These are phyloP conservation scores for Danio rerio DNA, from an alignment of 2,113 vertebrate species.

Conservation along the genomic window DNA sequence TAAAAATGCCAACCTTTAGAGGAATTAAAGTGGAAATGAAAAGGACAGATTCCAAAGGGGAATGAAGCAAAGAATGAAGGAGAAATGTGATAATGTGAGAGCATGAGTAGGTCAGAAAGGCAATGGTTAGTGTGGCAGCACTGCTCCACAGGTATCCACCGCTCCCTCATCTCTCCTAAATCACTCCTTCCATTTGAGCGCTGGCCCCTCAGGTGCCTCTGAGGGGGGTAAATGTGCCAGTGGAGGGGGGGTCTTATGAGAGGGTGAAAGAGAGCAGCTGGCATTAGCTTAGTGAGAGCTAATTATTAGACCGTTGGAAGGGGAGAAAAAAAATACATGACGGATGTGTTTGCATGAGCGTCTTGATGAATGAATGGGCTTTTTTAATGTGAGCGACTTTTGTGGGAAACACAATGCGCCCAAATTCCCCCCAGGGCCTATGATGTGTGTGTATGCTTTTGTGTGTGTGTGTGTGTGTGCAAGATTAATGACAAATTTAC, in stretches of 20 bases:
- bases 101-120: background rate
- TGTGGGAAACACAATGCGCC: conserved; percentile 40
- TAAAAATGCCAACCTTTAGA: background rate
- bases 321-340: background rate
- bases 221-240: conserved; percentile 29
- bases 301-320: conserved; percentile 39
- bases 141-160: conserved; percentile 32
- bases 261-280: conserved; percentile 35
- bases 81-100: background rate
- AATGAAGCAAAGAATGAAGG: background rate
- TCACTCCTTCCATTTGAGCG: conserved; percentile 31
- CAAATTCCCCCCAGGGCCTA: conserved; percentile 14
- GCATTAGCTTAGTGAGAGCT: conserved; percentile 37
- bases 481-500: conserved; percentile 53
- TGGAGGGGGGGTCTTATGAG: background rate
- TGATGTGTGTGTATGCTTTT: too few relatives aligned
- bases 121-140: background rate
- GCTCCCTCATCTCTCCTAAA: conserved; percentile 8
- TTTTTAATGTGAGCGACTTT: conserved; percentile 34
- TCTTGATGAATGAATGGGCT: conserved; percentile 45
- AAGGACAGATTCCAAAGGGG: background rate
- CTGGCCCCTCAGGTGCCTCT: background rate
- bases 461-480: background rate
- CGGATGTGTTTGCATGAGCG: background rate
- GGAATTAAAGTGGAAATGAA: background rate